Evolutionary conservation across 2,888 invertebrate species (phyloP), one percentile per base, ranked within the genome.

Genomic region (Phaedon cochleariae): DNA sequence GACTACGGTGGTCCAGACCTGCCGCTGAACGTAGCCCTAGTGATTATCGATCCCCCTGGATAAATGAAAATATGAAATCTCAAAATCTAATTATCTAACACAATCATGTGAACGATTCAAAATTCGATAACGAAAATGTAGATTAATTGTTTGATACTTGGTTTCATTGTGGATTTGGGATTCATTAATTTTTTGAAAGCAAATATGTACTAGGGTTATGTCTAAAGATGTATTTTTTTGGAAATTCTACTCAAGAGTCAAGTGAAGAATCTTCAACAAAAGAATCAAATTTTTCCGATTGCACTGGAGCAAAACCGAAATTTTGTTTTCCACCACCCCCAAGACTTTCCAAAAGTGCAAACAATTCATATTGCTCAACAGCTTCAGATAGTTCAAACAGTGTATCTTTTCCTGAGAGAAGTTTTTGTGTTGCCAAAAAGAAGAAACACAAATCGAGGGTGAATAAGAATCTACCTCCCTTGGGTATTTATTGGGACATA

Each of bases 401-500:
- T 54, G 64, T 65, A 55, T 62, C 54, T 22, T 20, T 48, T 17
- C 55, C 31, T 1, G 64, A 65, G 41, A 67, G 62, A 49, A 69
- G 62, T 63, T 65, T 53, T 53, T 70, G 62, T 59, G 48, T 64
- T 60, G 65, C 60, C 15, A 77, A 69, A 64, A 75, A 64, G 65
- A 73, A 69, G 49, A 72, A 67, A 67, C 68, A 62, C 34, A 73
- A 57, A 46, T 31, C 41, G 53, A 65, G 54, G 65, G n/a, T n/a
- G n/a, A 1, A 20, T 21, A 72, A 54, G 54, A 68, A 72, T 70
- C 75, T 88, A 63, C 88, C 89, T 29, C 92, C 93, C 1, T 90
- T 95, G 77, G 95, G 94, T 54, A 93, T 95, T 72, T 95, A 95
- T 84, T 96, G 96, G 96, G 96, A 96, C 81, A 95, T 96, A 78